Conservation (phyloP, 1,140 invertebrate genomes). For the Hyphantria cunea region DNA sequence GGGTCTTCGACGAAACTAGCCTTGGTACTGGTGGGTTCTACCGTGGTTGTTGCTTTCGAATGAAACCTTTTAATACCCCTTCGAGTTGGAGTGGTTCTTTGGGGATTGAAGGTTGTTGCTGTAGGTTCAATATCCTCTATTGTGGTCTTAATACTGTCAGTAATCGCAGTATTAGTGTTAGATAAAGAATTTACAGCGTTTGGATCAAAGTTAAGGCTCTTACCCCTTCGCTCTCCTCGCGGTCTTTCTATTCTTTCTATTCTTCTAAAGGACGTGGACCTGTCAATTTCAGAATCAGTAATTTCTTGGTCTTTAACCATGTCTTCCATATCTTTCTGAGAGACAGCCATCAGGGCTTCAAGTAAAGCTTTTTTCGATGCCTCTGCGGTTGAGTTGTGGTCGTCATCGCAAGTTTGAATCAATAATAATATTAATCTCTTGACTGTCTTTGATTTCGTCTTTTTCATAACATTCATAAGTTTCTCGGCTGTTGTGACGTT, state of each 20-base stretch:
- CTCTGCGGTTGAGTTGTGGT: constrained; percentile 85
- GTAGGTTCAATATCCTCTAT: constrained; percentile 46
- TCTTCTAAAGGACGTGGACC: constrained; percentile 54
- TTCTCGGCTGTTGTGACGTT: constrained; percentile 89
- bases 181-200: constrained; percentile 65
- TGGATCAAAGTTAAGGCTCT: constrained; percentile 64
- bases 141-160: constrained; percentile 47
- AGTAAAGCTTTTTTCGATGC: constrained; percentile 84
- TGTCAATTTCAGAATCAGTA: constrained; percentile 46
- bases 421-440: constrained; percentile 88
- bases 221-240: constrained; percentile 58
- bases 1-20: constrained; percentile 46
- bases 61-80: constrained; percentile 55
- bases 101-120: constrained; percentile 51
- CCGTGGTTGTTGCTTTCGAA: constrained; percentile 41
- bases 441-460: constrained; percentile 89
- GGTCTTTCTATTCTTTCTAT: constrained; percentile 53
- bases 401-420: constrained; percentile 88
- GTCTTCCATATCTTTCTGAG: constrained; percentile 81
- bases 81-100: constrained; percentile 44
- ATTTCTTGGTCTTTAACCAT: constrained; percentile 67
- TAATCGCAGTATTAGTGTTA: constrained; percentile 41
- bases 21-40: constrained; percentile 48
- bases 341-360: constrained; percentile 85
- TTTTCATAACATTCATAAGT: constrained; percentile 90